phyloP scores from a whole-genome alignment of 2,113 vertebrate genomes.

The Morone saxatilis region DNA sequence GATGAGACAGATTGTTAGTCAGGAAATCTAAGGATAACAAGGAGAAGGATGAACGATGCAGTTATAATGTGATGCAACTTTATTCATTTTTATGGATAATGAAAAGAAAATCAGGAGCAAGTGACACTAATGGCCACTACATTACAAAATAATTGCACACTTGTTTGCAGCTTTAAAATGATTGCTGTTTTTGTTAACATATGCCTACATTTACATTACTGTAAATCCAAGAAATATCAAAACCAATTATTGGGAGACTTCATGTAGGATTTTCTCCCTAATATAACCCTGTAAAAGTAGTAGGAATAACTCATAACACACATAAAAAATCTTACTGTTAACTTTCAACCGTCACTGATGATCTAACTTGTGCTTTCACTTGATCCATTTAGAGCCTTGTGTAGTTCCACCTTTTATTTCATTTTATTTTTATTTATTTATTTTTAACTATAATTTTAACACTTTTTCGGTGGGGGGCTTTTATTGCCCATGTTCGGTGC shows the following conservation, averaged over 20 bases:
- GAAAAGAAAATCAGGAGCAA: neutral
- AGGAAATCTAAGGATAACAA: neutral
- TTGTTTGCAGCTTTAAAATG: neutral
- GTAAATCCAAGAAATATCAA: neutral
- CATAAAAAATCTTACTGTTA: neutral
- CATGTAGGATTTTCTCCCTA: neutral
- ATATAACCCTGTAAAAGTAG: neutral
- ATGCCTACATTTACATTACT: neutral
- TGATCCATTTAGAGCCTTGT: neutral
- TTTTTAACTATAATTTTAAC: no score
- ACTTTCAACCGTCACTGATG: neutral
- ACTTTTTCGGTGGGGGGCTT: no score
- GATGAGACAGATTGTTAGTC: constrained; percentile 18
- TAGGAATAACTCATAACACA: neutral
- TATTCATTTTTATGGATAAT: constrained; percentile 35
- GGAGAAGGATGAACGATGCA: neutral
- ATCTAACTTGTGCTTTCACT: neutral
- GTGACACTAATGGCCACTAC: neutral
- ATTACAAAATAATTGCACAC: neutral
- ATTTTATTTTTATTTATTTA: no score
- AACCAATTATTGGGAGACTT: neutral
- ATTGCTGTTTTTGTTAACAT: neutral
- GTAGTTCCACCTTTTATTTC: neutral
- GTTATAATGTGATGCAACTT: neutral
- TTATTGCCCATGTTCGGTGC: no score